phyloP scores from a whole-genome alignment of 2,113 vertebrate species.

The Ailuropoda melanoleuca region DNA sequence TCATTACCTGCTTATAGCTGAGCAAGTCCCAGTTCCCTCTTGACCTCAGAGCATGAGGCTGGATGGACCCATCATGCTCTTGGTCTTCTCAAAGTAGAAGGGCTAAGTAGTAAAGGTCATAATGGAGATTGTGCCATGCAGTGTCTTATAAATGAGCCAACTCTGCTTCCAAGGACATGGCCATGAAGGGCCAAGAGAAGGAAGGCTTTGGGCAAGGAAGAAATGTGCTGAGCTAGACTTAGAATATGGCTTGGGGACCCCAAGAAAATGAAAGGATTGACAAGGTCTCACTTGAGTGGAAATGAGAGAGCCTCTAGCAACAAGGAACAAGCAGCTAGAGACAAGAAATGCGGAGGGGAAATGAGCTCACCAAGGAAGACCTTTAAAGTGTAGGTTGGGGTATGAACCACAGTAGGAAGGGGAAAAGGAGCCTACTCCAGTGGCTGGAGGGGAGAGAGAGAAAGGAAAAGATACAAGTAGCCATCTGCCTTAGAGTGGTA shows the following conservation, averaged over 20 bases:
- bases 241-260: background rate
- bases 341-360: background rate
- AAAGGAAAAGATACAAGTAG: background rate
- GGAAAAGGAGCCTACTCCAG: background rate
- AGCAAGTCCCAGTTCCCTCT: background rate
- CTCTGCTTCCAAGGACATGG: background rate
- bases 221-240: background rate
- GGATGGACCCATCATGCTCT: background rate
- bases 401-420: background rate
- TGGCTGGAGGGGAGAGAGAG: background rate
- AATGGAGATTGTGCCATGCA: background rate
- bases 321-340: background rate
- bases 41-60: background rate
- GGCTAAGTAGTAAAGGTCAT: background rate
- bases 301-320: background rate
- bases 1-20: background rate
- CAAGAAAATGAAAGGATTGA: background rate
- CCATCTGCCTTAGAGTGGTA: background rate
- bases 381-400: background rate
- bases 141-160: background rate
- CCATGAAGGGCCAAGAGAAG: background rate
- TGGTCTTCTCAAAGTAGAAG: background rate
- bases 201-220: background rate
- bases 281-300: background rate
- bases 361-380: background rate